Evolutionary conservation across 1,140 invertebrate species (phyloP).

Genomic region (Polypedilum pembai): DNA sequence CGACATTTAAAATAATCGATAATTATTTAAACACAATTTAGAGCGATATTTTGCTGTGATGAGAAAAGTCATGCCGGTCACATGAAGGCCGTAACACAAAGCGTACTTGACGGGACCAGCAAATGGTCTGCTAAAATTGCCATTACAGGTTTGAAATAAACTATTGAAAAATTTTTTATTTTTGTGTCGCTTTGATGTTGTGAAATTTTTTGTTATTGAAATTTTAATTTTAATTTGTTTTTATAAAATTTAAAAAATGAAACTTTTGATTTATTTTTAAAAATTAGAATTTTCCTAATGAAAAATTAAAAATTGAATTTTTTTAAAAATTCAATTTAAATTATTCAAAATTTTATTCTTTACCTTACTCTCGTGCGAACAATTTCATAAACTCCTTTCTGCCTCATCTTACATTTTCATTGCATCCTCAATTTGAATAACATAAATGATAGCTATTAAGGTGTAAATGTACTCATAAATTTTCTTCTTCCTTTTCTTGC

Average conservation of each 20-base stretch:
- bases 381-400: no score
- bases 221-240: not conserved
- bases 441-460: no score
- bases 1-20: not conserved
- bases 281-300: no score
- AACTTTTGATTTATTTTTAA: not conserved
- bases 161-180: constrained; percentile 19
- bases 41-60: constrained; percentile 91
- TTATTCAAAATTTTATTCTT: no score
- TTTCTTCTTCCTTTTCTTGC: no score
- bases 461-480: no score
- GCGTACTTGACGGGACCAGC: constrained; percentile 97
- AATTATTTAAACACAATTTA: constrained; percentile 46
- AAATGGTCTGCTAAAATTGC: constrained; percentile 99
- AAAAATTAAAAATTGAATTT: no score
- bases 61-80: constrained; percentile 89
- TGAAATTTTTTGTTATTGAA: not conserved
- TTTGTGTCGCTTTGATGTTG: not conserved
- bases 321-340: no score
- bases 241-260: not conserved
- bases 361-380: no score
- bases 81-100: constrained; percentile 97
- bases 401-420: no score
- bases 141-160: constrained; percentile 84
- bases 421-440: no score